Evolutionary conservation across 53 echinoderm and acorn worm species (phyloP), one percentile per base, ranked within the genome.

Genomic region (Holothuria leucospilota): DNA sequence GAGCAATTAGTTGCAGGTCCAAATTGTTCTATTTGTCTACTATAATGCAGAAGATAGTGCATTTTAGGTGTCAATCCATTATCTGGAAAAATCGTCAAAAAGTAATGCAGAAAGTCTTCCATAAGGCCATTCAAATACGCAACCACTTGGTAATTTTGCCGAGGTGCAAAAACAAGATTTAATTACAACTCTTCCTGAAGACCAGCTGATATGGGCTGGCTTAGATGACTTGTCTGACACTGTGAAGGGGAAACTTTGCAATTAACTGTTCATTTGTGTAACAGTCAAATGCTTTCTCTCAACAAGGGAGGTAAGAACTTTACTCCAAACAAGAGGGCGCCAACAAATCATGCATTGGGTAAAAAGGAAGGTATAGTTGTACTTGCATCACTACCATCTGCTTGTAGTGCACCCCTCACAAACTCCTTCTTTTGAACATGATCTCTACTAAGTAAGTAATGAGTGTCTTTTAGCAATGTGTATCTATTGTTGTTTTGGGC

Each of bases 201-300:
- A 34, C 34, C 34, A 34, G 34, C 59, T 34, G 20, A 72, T 29
- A 27, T 2, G 29, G 30, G 85, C 7, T 27, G 85, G 85, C 30
- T 85, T 85, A 34, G 85, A 69, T 29, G 85, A 67, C 64, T 84
- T 84, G 26, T 68, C 67, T 67, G 68, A 16, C 16, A 68, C 73
- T 56, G 52, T 71, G 71, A 70, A 85, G 4, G 20, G 56, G 58
- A 85, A 85, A 29, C 59, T 34, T 34, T 71, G 61, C 56, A 85
- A 85, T 53, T 27, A 39, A 7, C 41, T 29, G 39, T 85, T 85
- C 7, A 85, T 85, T 39, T 85, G 29, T 69, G 52, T 34, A 59
- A 85, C 4, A 59, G 70, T 49, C 53, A 28, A 28, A 65, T 5
- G 8, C 24, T 65, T 65, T 65, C 34, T 34, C 34, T 65, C 25